Conservation (phyloP, 2,113 vertebrate genomes). For the Smithornis capensis region DNA sequence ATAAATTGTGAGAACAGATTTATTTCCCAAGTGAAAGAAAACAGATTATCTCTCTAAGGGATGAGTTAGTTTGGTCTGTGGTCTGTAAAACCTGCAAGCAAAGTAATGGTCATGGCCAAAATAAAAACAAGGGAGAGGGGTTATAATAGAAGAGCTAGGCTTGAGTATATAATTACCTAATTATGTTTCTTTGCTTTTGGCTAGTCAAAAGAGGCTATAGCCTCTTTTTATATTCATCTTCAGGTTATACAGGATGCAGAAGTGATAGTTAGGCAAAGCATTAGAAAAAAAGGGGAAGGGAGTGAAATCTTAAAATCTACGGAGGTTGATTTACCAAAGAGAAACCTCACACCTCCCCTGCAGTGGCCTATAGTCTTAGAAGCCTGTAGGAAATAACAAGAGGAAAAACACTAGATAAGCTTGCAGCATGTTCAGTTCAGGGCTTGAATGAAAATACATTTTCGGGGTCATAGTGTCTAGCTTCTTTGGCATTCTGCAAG, state of each 20-base stretch:
- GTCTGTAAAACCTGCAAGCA: background rate
- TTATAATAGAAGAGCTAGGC: background rate
- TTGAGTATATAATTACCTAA: background rate
- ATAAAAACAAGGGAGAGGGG: background rate
- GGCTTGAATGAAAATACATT: background rate
- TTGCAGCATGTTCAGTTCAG: background rate
- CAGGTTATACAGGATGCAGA: background rate
- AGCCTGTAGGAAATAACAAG: background rate
- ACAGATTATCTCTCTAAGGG: background rate
- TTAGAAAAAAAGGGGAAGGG: background rate
- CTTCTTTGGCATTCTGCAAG: background rate
- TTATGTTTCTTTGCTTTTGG: background rate
- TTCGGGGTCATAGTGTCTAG: background rate
- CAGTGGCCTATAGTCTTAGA: background rate
- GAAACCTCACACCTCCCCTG: background rate
- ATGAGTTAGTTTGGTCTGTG: background rate
- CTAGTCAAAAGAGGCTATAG: background rate
- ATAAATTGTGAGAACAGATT: background rate
- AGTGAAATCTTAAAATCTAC: background rate
- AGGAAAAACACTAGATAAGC: background rate
- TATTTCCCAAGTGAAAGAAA: background rate
- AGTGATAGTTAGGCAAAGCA: background rate
- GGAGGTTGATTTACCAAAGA: background rate
- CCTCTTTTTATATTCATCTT: background rate
- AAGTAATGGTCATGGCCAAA: background rate